Base-by-base conservation (phyloP, 2,113 vertebrate species). In the Athene noctua region DNA sequence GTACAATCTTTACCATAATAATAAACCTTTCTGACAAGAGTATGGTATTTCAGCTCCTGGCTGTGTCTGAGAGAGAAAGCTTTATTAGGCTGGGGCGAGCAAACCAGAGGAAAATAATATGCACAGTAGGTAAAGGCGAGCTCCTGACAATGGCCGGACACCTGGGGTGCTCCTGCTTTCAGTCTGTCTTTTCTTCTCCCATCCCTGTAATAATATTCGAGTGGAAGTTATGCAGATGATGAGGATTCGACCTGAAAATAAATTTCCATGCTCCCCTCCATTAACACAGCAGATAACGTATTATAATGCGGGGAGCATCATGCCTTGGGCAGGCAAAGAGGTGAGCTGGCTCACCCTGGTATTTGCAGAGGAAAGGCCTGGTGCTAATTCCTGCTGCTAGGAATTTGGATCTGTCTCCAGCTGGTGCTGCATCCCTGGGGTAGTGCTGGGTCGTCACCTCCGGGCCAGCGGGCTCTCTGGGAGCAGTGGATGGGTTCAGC, bases 101-200 rank as follows among this genome's bases (percentile, higher is more conserved):
- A 73, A 93, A 88, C 80, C 75, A 19, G 94, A 91, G 92, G 86
- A 92, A 92, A 97, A 94, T 89, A 94, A 97, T 86, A 80, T 15
- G 52, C 92, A 23, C 70, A 71, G 88, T 85, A 75, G 93, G 92
- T 27, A 88, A 86, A 87, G 80, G 66, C 49, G 99, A 99, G 96
- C 99, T 88, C 55, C 86, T 87, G 92, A 95, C 90, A 97, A 94
- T 92, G 91, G 89, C 86, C 42, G 5, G 93, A 94, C 95, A 93
- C 92, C 90, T 73, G 86, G 88, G 88, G 92, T 94, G 94, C 80
- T 92, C 77, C 88, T 5, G 9, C 58, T 44, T 94, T 87, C 95
- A 89, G 68, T 74, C 77, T 54, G 52, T 29, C 94, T 93, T 96
- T 93, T 94, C 96, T 94, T 95, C 94, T 87, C 46, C 91, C 19